Evolutionary conservation across 2,797 vertebrate genomes (phyloP).

Genomic region (Petrocephalus sullivani): DNA sequence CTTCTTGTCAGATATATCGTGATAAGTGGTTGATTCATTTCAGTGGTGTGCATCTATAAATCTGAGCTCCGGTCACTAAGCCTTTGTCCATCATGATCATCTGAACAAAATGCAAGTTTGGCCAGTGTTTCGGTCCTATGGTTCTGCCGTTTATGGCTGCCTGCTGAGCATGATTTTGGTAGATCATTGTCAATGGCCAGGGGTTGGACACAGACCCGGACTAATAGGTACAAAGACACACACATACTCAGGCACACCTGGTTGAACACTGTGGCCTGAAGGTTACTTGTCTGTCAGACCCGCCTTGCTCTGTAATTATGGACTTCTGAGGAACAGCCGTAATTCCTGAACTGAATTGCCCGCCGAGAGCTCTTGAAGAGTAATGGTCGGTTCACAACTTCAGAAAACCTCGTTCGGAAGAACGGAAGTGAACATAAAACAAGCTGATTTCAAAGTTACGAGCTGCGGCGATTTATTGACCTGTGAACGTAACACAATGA

Average conservation of each 20-base stretch:
- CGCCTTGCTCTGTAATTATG: conserved; percentile 64
- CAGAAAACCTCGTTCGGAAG: neutral
- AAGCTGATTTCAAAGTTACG: neutral
- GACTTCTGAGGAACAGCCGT: conserved; percentile 30
- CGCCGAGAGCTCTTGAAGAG: neutral
- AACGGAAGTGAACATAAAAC: conserved; percentile 1
- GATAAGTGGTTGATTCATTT: neutral
- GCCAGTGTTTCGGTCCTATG: neutral
- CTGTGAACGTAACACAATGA: neutral
- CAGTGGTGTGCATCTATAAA: neutral
- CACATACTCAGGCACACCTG: conserved; percentile 56
- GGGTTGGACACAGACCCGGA: neutral
- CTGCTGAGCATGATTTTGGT: neutral
- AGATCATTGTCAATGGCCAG: neutral
- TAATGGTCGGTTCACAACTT: neutral
- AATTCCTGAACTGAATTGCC: neutral
- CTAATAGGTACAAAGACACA: neutral
- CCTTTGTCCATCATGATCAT: neutral
- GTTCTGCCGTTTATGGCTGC: neutral
- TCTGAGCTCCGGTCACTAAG: neutral
- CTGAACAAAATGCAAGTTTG: neutral
- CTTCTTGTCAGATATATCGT: neutral
- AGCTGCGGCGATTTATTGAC: neutral
- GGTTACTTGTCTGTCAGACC: conserved; percentile 65
- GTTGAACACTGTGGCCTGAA: conserved; percentile 57